phyloP scores from a whole-genome alignment of 2,797 vertebrate genomes.

The Lates japonicus region DNA sequence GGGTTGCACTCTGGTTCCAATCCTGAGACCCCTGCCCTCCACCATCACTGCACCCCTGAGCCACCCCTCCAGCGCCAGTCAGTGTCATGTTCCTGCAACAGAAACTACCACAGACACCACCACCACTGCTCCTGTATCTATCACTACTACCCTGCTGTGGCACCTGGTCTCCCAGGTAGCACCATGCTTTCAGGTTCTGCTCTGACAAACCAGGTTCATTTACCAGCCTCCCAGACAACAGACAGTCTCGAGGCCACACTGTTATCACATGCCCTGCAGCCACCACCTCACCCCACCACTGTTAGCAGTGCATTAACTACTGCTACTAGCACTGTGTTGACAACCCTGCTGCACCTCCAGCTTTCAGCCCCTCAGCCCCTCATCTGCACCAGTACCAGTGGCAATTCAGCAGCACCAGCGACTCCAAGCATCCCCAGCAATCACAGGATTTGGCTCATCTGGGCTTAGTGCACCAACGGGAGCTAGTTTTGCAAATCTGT shows the following conservation, averaged over 20 bases:
- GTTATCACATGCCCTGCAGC: no score
- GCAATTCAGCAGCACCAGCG: background rate
- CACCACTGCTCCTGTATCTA: constrained; percentile 8
- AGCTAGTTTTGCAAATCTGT: constrained; percentile 82
- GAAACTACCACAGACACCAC: constrained; percentile 37
- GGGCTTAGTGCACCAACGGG: constrained; percentile 61
- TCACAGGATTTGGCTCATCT: constrained; percentile 80
- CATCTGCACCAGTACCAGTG: no score
- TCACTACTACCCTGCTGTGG: background rate
- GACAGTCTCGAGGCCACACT: no score
- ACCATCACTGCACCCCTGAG: constrained; percentile 12
- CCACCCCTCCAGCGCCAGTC: constrained; percentile 38
- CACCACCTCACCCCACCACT: constrained; percentile 48
- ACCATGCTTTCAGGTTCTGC: constrained; percentile 79
- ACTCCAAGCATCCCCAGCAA: constrained; percentile 33
- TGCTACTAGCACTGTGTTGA: constrained; percentile 58
- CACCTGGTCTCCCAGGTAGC: constrained; percentile 54
- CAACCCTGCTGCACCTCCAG: constrained; percentile 63
- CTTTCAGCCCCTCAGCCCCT: constrained; percentile 8
- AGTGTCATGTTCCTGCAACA: constrained; percentile 45
- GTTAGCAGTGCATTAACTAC: constrained; percentile 51
- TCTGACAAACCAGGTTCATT: constrained; percentile 86
- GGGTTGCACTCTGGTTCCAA: no score
- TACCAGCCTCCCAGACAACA: constrained; percentile 65
- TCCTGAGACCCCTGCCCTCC: background rate